Conservation (phyloP, 2,888 invertebrate species). For the Tillus elongatus region DNA sequence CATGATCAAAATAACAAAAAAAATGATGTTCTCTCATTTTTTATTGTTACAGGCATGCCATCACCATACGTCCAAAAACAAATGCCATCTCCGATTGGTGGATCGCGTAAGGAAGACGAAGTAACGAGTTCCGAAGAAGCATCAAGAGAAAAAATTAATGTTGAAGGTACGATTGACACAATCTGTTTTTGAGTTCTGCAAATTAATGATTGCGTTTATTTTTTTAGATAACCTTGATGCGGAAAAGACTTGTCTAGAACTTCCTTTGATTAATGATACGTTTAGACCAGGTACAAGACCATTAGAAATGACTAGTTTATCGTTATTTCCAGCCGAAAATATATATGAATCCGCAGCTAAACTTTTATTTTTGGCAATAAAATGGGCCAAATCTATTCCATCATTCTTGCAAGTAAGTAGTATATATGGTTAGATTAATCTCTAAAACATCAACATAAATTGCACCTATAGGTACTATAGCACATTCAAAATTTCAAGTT, state of each 20-base stretch:
- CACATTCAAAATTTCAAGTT: no score
- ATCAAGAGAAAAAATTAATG: constrained; percentile 27
- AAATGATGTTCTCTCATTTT: no score
- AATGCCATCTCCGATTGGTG: background rate
- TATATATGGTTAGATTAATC: no score
- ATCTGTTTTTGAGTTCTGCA: no score
- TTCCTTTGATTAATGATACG: constrained; percentile 31
- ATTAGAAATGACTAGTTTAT: constrained; percentile 40
- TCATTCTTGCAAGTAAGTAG: constrained; percentile 58
- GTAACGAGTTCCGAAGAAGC: constrained; percentile 69
- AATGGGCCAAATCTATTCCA: constrained; percentile 71
- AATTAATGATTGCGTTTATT: constrained; percentile 10
- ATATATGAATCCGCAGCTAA: constrained; percentile 66
- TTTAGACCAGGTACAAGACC: constrained; percentile 24
- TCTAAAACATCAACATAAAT: no score
- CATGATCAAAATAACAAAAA: no score
- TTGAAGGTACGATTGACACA: constrained; percentile 18
- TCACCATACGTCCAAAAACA: constrained; percentile 22
- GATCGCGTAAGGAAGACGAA: constrained; percentile 56
- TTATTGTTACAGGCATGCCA: no score
- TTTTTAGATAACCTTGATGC: no score
- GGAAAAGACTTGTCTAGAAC: no score
- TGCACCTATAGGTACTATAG: no score
- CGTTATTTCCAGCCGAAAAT: constrained; percentile 49
- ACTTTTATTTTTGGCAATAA: constrained; percentile 64